Percentiles rank a stretch among this genome's conserved stretches.
Evolutionary conservation across 1,140 invertebrate species (phyloP).

Genomic region (Drosophila simulans): DNA sequence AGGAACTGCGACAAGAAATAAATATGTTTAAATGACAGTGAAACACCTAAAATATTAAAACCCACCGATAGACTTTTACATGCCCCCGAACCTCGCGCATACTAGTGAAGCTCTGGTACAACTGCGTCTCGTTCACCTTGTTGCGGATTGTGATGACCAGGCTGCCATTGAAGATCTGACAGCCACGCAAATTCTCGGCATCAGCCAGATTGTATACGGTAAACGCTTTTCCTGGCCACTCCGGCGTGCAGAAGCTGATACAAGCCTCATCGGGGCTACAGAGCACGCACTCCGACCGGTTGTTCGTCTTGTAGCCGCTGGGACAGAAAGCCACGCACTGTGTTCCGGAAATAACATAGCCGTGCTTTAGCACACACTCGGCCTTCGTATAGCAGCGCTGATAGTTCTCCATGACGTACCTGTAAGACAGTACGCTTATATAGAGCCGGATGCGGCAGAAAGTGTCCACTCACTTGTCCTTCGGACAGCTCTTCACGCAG

Average conservation of each 20-base stretch:
- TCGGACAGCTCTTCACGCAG: slow-evolving; percentile 67
- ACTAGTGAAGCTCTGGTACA: slow-evolving; percentile 40
- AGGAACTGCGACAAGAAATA: slow-evolving; percentile 35
- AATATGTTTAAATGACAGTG: too few relatives aligned
- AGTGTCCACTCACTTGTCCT: slow-evolving; percentile 51
- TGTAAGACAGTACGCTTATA: slow-evolving; percentile 2
- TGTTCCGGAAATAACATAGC: slow-evolving; percentile 26
- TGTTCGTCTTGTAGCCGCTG: slow-evolving; percentile 56
- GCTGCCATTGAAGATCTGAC: slow-evolving; percentile 68
- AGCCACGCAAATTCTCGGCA: slow-evolving; percentile 65
- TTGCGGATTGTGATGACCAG: slow-evolving; percentile 63
- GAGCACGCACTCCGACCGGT: slow-evolving; percentile 32
- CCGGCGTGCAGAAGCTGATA: slow-evolving; percentile 58
- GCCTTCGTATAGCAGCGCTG: slow-evolving; percentile 62
- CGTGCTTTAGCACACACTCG: slow-evolving; percentile 42
- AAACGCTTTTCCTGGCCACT: slow-evolving; percentile 18
- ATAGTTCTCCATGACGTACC: slow-evolving; percentile 57
- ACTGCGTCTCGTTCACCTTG: slow-evolving; percentile 55
- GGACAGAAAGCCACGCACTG: slow-evolving; percentile 70
- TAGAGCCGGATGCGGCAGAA: not conserved
- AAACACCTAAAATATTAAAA: not conserved
- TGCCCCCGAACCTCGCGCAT: slow-evolving; percentile 71
- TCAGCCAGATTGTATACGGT: slow-evolving; percentile 63
- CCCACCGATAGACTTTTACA: slow-evolving; percentile 73
- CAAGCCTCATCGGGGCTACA: slow-evolving; percentile 51